Base-by-base conservation (phyloP, 2,113 vertebrate species). In the Diphyllodes magnificus region DNA sequence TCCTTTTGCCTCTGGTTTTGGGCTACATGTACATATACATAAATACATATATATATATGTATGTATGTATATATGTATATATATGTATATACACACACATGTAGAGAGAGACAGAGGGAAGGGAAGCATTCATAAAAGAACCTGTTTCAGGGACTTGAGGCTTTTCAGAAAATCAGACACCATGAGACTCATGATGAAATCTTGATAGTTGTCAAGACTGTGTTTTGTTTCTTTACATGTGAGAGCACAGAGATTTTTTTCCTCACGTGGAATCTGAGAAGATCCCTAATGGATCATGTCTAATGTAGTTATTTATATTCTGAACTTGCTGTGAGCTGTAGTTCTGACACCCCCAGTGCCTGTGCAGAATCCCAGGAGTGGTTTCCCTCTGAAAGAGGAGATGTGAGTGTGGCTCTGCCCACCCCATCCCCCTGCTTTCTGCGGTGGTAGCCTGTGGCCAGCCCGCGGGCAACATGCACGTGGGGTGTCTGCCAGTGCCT, bases 21-120 rank as follows among this genome's bases (percentile, higher is more conserved):
- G 72, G 33, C 16, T 39, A 37, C 37, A 37, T 10, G 37, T 37
- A 37, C 37, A 39, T 5, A 39, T 11, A 9, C 11, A n/a, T n/a
- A n/a, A n/a, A 8, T 7, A 22, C 3, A 11, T 33, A 15, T 10
- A 21, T 1, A 12, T 3, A 56, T 7, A 11, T n/a, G n/a, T n/a
- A n/a, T n/a, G n/a, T n/a, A n/a, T n/a, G n/a, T n/a, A n/a, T n/a
- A n/a, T n/a, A n/a, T n/a, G n/a, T 14, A 6, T 15, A 51, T 9
- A 20, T 18, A 37, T 31, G 7, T 31, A 2, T 18, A 13, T 23
- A 10, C 5, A 19, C 7, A 12, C 0, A 47, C 11, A 22, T 2
- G 13, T 4, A 40, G 39, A 39, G 3, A 56, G 7, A 37, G 10
- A 13, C 2, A n/a, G 20, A 76, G 10, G 16, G 7, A 80, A 57